Conservation (phyloP, 92 coral and sea anemone genomes). For the Nematostella vectensis region DNA sequence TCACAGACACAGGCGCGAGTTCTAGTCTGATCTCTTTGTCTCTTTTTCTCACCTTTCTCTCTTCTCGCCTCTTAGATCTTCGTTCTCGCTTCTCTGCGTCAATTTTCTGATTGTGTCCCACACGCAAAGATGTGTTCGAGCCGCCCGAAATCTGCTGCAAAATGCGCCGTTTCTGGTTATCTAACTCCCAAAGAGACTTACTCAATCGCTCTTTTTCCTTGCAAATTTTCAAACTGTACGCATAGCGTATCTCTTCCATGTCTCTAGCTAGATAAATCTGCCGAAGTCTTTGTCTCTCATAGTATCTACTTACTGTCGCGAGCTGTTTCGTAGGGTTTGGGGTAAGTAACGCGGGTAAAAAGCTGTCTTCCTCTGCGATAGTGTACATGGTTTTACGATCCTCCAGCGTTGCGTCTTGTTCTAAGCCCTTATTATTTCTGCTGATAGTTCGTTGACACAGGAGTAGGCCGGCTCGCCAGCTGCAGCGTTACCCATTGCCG, state of each 20-base stretch:
- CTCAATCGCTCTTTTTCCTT: conserved; percentile 65
- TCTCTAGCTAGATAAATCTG: conserved; percentile 47
- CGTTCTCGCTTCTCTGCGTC: background rate
- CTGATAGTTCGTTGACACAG: background rate
- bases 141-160: conserved; percentile 57
- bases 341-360: conserved; percentile 57
- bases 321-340: conserved; percentile 67
- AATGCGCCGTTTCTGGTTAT: conserved; percentile 68
- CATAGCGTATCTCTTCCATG: conserved; percentile 70
- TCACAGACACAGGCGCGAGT: background rate
- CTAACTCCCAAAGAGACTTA: conserved; percentile 93
- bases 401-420: background rate
- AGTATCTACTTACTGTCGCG: conserved; percentile 61
- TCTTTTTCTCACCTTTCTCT: background rate
- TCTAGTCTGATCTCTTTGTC: conserved; percentile 1
- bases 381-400: conserved; percentile 28
- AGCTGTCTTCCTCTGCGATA: conserved; percentile 76
- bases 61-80: background rate
- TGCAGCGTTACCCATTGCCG: background rate
- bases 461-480: no score
- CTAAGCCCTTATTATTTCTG: background rate
- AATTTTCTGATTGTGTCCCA: background rate
- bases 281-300: conserved; percentile 54
- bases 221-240: conserved; percentile 57
- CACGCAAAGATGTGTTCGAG: background rate